Evolutionary conservation across 2,113 vertebrate species (phyloP).

Genomic region (Pelobates fuscus): DNA sequence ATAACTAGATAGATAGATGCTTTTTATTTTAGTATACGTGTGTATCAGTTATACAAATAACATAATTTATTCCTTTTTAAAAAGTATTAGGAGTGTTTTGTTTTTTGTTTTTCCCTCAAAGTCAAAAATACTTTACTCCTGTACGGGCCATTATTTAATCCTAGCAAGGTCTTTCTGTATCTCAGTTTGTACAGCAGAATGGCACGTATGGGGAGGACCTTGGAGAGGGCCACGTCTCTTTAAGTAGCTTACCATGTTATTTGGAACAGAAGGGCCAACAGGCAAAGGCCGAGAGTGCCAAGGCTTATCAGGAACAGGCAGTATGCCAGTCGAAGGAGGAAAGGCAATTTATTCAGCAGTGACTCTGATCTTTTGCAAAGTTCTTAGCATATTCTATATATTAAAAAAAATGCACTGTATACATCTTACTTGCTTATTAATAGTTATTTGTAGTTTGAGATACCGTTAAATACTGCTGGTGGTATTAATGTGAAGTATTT

Average conservation of each 20-base stretch:
- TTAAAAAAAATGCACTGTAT: not conserved
- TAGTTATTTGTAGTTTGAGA: too few relatives aligned
- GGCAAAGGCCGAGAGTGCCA: constrained; percentile 19
- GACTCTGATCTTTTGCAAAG: not conserved
- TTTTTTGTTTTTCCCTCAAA: too few relatives aligned
- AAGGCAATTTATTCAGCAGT: not conserved
- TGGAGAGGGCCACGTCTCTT: not conserved
- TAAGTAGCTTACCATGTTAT: constrained; percentile 19
- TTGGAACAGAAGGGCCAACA: constrained; percentile 39
- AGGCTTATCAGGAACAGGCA: constrained; percentile 13
- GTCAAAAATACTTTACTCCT: too few relatives aligned
- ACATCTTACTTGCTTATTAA: too few relatives aligned
- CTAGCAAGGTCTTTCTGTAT: not conserved
- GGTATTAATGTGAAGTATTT: too few relatives aligned
- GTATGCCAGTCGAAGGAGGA: not conserved
- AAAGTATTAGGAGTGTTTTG: too few relatives aligned
- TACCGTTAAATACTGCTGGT: too few relatives aligned
- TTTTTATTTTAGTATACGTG: too few relatives aligned
- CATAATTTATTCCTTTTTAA: too few relatives aligned
- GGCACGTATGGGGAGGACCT: constrained; percentile 13
- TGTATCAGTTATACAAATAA: too few relatives aligned
- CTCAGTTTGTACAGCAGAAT: constrained; percentile 1
- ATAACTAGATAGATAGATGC: too few relatives aligned
- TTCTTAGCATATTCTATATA: not conserved
- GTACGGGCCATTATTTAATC: not conserved